These are phyloP conservation scores for Cryptoprocta ferox DNA, from an alignment of 2,797 vertebrate species.

Conservation along the genomic window DNA sequence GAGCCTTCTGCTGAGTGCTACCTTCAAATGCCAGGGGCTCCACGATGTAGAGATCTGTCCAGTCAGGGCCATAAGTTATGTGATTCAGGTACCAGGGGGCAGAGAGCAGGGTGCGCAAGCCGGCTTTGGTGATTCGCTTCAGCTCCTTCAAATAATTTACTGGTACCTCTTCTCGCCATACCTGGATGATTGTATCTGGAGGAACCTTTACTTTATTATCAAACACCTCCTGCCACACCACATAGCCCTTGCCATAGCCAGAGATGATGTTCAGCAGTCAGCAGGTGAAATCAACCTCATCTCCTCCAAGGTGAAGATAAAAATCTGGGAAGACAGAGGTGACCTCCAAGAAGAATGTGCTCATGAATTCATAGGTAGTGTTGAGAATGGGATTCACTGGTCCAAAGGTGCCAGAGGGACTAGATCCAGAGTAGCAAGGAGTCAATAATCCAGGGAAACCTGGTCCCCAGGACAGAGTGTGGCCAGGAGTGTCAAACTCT, in stretches of 20 bases:
- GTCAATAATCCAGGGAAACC: constrained; percentile 92
- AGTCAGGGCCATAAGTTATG: constrained; percentile 96
- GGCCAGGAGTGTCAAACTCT: constrained; percentile 95
- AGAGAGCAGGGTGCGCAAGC: constrained; percentile 93
- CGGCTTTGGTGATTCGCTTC: constrained; percentile 91
- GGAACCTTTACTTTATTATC: constrained; percentile 92
- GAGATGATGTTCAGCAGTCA: constrained; percentile 92
- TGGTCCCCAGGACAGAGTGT: constrained; percentile 93
- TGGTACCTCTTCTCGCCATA: constrained; percentile 92
- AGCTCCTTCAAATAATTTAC: constrained; percentile 90
- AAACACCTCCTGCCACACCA: constrained; percentile 96
- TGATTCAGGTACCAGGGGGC: constrained; percentile 98
- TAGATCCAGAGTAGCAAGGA: constrained; percentile 88
- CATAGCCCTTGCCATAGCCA: constrained; percentile 89
- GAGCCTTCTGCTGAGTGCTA: constrained; percentile 89
- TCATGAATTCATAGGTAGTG: constrained; percentile 92
- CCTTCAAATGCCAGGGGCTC: constrained; percentile 94
- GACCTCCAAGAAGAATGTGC: constrained; percentile 90
- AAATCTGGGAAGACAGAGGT: constrained; percentile 92
- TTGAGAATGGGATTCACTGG: constrained; percentile 91
- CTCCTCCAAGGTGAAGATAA: constrained; percentile 93
- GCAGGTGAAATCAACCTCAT: constrained; percentile 93
- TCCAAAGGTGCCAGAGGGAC: constrained; percentile 89
- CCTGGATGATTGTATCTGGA: constrained; percentile 94
- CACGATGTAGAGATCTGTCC: constrained; percentile 91